These are phyloP conservation scores for Tiphia femorata DNA, from an alignment of 2,888 invertebrate genomes.

Conservation along the genomic window DNA sequence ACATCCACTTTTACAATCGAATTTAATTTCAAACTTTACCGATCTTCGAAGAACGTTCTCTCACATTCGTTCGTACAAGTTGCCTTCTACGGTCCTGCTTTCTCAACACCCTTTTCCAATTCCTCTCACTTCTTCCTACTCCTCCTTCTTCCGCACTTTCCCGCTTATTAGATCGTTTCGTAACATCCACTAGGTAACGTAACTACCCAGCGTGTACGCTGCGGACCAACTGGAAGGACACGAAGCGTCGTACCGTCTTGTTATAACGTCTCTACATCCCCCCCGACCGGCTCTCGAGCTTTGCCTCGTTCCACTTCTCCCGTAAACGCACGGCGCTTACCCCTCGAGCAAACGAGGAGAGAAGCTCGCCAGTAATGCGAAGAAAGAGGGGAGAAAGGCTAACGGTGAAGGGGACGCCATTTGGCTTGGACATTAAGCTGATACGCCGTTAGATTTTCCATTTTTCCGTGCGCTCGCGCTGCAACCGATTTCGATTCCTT, in stretches of 20 bases:
- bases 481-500: neutral
- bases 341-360: too few relatives aligned
- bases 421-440: conserved; percentile 40
- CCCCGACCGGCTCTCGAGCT: conserved; percentile 4
- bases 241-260: conserved; percentile 24
- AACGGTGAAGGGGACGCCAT: conserved; percentile 37
- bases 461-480: conserved; percentile 30
- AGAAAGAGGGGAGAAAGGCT: neutral
- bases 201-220: conserved; percentile 19
- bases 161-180: conserved; percentile 41
- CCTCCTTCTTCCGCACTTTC: conserved; percentile 3
- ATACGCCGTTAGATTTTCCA: conserved; percentile 39
- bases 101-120: too few relatives aligned
- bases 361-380: too few relatives aligned
- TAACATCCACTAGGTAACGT: conserved; percentile 30
- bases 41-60: too few relatives aligned
- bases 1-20: too few relatives aligned
- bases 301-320: too few relatives aligned
- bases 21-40: too few relatives aligned
- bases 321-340: too few relatives aligned
- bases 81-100: too few relatives aligned
- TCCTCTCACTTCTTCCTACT: too few relatives aligned
- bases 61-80: too few relatives aligned
- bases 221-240: conserved; percentile 10
- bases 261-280: conserved; percentile 18